These are phyloP conservation scores for Ceyx melanurus DNA, from an alignment of 2,113 vertebrate genomes.

Conservation along the genomic window DNA sequence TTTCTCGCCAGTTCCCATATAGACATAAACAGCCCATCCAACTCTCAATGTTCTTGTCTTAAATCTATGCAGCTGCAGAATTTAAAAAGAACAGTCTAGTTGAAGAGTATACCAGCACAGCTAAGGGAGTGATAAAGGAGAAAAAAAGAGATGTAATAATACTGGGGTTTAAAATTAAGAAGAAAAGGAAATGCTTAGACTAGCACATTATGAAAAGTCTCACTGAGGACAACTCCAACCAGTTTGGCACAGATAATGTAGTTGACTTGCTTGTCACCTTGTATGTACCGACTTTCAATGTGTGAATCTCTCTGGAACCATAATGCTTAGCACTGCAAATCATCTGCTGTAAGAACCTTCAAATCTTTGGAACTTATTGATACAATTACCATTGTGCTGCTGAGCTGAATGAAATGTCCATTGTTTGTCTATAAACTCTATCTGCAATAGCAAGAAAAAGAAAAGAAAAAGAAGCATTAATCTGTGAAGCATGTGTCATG, in stretches of 20 bases:
- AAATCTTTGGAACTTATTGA: constrained; percentile 1
- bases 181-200: constrained; percentile 20
- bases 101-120: not conserved
- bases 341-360: not conserved
- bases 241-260: not conserved
- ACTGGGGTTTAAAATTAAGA: not conserved
- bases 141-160: constrained; percentile 19
- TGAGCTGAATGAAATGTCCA: not conserved
- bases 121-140: constrained; percentile 28
- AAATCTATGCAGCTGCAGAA: constrained; percentile 18
- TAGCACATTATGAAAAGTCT: not conserved
- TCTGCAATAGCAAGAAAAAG: not conserved
- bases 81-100: constrained; percentile 20
- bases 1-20: not conserved
- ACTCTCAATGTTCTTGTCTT: not conserved
- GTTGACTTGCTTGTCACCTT: not conserved
- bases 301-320: not conserved
- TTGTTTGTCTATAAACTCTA: constrained; percentile 13
- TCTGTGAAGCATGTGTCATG: not conserved
- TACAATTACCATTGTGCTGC: not conserved
- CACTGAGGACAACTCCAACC: not conserved
- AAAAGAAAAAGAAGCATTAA: not conserved
- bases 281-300: not conserved
- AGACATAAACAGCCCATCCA: not conserved
- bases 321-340: not conserved